Percentiles rank a stretch among this genome's conserved stretches.
Conservation (phyloP, 2,113 vertebrate species). For the Lethenteron reissneri region DNA sequence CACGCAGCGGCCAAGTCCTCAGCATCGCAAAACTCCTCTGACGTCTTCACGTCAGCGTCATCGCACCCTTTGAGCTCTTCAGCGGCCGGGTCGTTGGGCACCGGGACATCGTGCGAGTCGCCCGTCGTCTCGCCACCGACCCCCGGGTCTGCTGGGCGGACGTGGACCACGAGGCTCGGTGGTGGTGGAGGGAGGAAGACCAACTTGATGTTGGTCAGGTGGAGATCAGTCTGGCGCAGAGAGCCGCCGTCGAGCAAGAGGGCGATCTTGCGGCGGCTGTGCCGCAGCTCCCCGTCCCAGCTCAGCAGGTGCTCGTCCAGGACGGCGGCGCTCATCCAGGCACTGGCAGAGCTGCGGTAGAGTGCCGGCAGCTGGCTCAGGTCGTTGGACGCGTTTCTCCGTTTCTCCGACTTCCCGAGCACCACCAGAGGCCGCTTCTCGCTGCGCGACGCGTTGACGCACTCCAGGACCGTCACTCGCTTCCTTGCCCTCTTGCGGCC, state of each 20-base stretch:
- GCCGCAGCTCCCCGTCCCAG: constrained; percentile 6
- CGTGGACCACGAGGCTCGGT: neutral
- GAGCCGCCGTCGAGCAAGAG: neutral
- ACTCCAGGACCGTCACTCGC: neutral
- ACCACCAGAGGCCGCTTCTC: constrained; percentile 6
- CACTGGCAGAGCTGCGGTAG: neutral
- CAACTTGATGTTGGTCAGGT: neutral
- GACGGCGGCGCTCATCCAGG: neutral
- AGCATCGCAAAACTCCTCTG: too few relatives aligned
- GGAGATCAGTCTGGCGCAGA: neutral
- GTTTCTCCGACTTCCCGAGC: constrained; percentile 1
- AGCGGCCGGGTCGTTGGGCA: too few relatives aligned
- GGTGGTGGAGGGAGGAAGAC: neutral
- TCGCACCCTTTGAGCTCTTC: too few relatives aligned
- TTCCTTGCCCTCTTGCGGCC: neutral
- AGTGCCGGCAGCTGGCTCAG: neutral
- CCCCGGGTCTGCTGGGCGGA: neutral
- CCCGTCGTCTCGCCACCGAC: neutral
- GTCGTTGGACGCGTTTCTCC: neutral
- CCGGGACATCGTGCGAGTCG: neutral
- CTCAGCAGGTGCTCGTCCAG: constrained; percentile 4
- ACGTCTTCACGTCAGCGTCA: too few relatives aligned
- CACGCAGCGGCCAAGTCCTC: too few relatives aligned
- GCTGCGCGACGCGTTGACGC: neutral
- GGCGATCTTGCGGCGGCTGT: neutral